Evolutionary conservation across 2,113 vertebrate genomes (phyloP).

Genomic region (Lepisosteus osseus): DNA sequence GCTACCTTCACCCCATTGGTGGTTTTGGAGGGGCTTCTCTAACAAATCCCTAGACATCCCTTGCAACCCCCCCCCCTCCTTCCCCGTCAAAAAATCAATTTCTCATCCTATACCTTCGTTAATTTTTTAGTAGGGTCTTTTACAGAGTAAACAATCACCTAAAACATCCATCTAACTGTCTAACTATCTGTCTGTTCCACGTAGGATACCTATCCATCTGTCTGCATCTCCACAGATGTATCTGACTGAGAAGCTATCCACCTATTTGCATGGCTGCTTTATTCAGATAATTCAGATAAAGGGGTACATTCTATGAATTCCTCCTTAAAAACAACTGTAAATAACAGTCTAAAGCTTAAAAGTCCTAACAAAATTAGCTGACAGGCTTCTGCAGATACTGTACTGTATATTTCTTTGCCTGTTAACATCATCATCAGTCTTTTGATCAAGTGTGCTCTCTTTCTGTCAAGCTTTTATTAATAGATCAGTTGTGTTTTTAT

Average conservation of each 20-base stretch:
- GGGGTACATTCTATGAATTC: too few species aligned
- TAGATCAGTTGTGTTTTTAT: slow-evolving; percentile 40
- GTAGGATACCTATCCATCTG: slow-evolving; percentile 3
- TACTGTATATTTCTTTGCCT: not conserved
- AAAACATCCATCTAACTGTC: slow-evolving; percentile 17
- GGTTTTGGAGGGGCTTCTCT: slow-evolving; percentile 30
- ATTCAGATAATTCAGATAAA: too few species aligned
- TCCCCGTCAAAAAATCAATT: slow-evolving; percentile 42
- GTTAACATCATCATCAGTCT: not conserved
- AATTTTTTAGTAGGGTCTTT: slow-evolving; percentile 36
- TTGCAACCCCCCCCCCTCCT: slow-evolving; percentile 27
- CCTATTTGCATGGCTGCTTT: too few species aligned
- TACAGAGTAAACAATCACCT: slow-evolving; percentile 28
- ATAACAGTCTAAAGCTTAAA: too few species aligned
- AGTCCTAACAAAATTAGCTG: too few species aligned
- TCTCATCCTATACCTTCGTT: slow-evolving; percentile 32
- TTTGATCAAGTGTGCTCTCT: too few species aligned
- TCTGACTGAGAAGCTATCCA: too few species aligned
- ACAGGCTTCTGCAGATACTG: not conserved
- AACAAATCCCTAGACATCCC: slow-evolving; percentile 36
- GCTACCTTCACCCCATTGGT: slow-evolving; percentile 25
- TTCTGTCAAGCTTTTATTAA: slow-evolving; percentile 9
- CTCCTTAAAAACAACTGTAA: too few species aligned
- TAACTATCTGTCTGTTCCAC: slow-evolving; percentile 17
- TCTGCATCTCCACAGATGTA: too few species aligned